Evolutionary conservation across 2,888 invertebrate species (phyloP), one percentile per base, ranked within the genome.

Genomic region (Apodemia hepburni): DNA sequence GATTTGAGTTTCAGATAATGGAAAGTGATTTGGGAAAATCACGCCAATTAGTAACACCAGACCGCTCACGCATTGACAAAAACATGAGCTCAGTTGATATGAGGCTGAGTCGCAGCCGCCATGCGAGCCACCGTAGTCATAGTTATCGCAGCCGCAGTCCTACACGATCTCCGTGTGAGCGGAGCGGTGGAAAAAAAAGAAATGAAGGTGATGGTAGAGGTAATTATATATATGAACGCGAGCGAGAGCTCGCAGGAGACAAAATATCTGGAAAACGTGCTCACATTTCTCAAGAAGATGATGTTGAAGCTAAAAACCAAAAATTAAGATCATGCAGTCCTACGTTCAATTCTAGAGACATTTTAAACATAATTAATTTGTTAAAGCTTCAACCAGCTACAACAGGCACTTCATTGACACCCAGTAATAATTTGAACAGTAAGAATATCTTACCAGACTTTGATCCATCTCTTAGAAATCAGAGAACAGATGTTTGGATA

Each of bases 381-480:
- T 47, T 47, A 17, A 47, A 47, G 9, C 47, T 8, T n/a, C 47
- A n/a, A 47, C n/a, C 47, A n/a, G 47, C 17, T 6, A 17, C 7
- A 7, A 8, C 6, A 47, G 47, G 17, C n/a, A 8, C n/a, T 11
- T 47, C 47, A n/a, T 47, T 47, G 9, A 7, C 8, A 4, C n/a
- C 47, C 6, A n/a, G 9, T 47, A 47, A n/a, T n/a, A 47, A 47
- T 8, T 6, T 47, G 6, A 15, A 47, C 15, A n/a, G 8, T 18
- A 17, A 49, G 18, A 49, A 49, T 49, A 49, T 49, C 2, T 17
- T 49, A 7, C 49, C 49, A 4, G 49, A 38, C 8, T 61, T 60
- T 54, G 38, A 60, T 18, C 54, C 29, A 22, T 54, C 60, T 57
- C 45, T 15, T 58, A 59, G 59, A 61, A 62, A 60, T 35, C 64